Evolutionary conservation across 2,888 invertebrate genomes (phyloP).

Genomic region (Erebia palarica): DNA sequence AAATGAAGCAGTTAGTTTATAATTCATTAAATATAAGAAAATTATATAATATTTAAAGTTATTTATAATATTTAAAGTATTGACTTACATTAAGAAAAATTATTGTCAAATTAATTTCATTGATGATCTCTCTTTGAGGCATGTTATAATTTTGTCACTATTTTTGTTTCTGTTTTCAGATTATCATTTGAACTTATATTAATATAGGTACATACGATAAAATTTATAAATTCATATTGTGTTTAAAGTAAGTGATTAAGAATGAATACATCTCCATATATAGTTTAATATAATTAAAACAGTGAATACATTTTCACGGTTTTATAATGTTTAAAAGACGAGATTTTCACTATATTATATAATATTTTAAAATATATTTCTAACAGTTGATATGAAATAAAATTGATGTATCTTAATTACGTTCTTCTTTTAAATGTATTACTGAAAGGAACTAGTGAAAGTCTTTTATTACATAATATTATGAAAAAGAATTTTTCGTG

Average conservation of each 20-base stretch:
- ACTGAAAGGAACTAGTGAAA: constrained; percentile 30
- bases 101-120: constrained; percentile 18
- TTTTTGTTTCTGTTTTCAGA: too few relatives aligned
- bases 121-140: constrained; percentile 14
- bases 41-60: neutral
- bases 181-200: neutral
- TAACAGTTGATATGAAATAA: constrained; percentile 4
- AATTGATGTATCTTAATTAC: constrained; percentile 2
- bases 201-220: neutral
- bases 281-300: neutral
- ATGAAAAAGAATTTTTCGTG: constrained; percentile 18
- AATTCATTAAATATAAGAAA: neutral
- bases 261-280: neutral
- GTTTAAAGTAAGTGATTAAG: neutral
- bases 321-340: neutral
- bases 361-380: neutral
- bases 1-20: neutral
- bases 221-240: neutral
- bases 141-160: neutral
- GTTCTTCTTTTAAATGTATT: constrained; percentile 21
- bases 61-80: neutral
- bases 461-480: constrained; percentile 18
- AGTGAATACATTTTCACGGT: constrained; percentile 2
- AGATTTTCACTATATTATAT: constrained; percentile 2
- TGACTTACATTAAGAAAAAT: neutral